Conservation (phyloP, 2,888 invertebrate genomes). For the Celastrina argiolus region DNA sequence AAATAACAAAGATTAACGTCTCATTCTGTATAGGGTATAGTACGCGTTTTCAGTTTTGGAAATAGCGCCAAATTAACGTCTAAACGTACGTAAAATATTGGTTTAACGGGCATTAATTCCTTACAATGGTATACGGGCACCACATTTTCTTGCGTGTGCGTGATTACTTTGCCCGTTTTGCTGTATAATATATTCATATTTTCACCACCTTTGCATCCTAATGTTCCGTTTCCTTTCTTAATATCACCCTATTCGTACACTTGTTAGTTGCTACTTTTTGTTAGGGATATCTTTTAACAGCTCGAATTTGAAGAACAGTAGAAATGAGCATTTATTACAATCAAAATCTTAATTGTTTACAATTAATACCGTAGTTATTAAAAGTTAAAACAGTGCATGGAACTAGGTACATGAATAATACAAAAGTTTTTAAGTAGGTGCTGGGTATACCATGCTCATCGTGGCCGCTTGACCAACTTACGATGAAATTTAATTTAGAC, state of each 20-base stretch:
- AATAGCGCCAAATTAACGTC: conserved; percentile 66
- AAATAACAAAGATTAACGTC: conserved; percentile 10
- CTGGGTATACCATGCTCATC: conserved; percentile 41
- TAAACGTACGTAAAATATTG: conserved; percentile 67
- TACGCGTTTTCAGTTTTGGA: conserved; percentile 39
- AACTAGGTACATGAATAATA: not conserved
- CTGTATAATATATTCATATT: conserved; percentile 74
- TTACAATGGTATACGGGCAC: conserved; percentile 48
- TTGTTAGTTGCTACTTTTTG: conserved; percentile 1
- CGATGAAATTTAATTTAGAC: conserved; percentile 52
- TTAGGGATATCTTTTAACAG: not conserved
- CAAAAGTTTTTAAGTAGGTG: not conserved
- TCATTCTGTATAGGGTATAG: not conserved
- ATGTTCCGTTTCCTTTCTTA: conserved; percentile 57
- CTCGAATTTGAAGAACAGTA: not conserved
- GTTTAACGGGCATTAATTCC: conserved; percentile 62
- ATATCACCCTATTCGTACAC: conserved; percentile 23
- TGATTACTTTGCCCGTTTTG: conserved; percentile 63
- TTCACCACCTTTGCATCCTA: conserved; percentile 72
- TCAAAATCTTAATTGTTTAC: no score
- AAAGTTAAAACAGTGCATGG: not conserved
- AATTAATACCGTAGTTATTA: no score
- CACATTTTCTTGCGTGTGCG: conserved; percentile 69
- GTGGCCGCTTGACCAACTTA: conserved; percentile 63
- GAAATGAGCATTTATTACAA: not conserved